phyloP scores from a whole-genome alignment of 2,113 vertebrate genomes.

The Proterorhinus semilunaris region DNA sequence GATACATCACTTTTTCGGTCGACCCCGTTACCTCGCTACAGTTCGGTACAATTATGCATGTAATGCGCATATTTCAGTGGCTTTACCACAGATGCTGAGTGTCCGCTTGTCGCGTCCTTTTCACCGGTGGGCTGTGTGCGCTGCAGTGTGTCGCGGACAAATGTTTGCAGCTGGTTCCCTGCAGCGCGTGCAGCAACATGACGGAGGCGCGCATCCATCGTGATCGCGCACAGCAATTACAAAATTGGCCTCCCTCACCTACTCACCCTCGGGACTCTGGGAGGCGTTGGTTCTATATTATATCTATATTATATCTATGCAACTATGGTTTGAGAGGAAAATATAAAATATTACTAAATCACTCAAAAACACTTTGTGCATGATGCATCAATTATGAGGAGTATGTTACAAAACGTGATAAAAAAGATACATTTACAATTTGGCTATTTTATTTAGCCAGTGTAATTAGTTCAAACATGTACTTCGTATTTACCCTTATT shows the following conservation, averaged over 20 bases:
- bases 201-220: constrained; percentile 54
- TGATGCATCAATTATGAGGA: no score
- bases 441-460: no score
- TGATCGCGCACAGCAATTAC: constrained; percentile 44
- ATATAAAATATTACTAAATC: no score
- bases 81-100: constrained; percentile 34
- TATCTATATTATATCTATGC: no score
- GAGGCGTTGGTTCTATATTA: no score
- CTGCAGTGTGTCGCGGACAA: constrained; percentile 36
- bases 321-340: no score
- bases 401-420: no score
- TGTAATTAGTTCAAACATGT: no score
- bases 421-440: no score
- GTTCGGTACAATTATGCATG: background rate
- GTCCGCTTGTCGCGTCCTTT: constrained; percentile 5
- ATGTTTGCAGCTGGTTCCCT: constrained; percentile 56
- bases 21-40: background rate
- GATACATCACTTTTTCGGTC: background rate
- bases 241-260: constrained; percentile 11
- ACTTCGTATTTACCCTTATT: background rate
- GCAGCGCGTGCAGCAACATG: constrained; percentile 45
- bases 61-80: background rate
- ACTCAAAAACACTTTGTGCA: no score
- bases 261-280: no score
- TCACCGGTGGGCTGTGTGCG: constrained; percentile 16